Conservation (phyloP, 2,888 invertebrate species). For the Rhogogaster chlorosoma region DNA sequence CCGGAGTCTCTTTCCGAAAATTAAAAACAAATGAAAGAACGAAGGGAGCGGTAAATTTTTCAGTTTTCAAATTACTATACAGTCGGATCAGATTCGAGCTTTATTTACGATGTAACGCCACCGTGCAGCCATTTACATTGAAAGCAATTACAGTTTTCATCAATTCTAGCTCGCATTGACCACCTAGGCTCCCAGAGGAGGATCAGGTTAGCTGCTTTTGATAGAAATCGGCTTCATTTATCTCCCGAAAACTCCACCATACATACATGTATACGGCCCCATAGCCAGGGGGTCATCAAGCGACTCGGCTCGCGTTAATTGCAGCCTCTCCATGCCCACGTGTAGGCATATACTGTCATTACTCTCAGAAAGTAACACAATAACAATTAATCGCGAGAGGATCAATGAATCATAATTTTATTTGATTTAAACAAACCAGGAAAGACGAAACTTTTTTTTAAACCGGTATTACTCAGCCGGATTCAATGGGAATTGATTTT, state of each 20-base stretch:
- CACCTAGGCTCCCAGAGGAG: background rate
- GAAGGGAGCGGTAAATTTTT: background rate
- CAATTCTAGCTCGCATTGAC: constrained; percentile 47
- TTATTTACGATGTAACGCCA: constrained; percentile 7
- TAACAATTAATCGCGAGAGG: background rate
- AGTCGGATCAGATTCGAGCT: background rate
- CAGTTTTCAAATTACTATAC: background rate
- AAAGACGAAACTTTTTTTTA: no score
- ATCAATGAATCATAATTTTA: no score
- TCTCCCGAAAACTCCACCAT: background rate
- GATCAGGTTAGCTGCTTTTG: background rate
- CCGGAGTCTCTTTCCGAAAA: background rate
- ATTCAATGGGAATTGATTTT: no score
- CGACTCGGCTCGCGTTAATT: background rate
- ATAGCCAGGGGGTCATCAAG: background rate
- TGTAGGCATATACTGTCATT: background rate
- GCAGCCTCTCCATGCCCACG: background rate
- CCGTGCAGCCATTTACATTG: constrained; percentile 66
- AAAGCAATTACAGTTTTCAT: constrained; percentile 67
- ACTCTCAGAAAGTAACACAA: background rate
- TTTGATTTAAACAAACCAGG: no score
- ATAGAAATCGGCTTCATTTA: constrained; percentile 32
- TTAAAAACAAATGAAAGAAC: background rate
- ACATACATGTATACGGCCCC: background rate
- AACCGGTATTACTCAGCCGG: no score